These are phyloP conservation scores for Autographa gamma DNA, from an alignment of 2,888 invertebrate genomes.

Conservation along the genomic window DNA sequence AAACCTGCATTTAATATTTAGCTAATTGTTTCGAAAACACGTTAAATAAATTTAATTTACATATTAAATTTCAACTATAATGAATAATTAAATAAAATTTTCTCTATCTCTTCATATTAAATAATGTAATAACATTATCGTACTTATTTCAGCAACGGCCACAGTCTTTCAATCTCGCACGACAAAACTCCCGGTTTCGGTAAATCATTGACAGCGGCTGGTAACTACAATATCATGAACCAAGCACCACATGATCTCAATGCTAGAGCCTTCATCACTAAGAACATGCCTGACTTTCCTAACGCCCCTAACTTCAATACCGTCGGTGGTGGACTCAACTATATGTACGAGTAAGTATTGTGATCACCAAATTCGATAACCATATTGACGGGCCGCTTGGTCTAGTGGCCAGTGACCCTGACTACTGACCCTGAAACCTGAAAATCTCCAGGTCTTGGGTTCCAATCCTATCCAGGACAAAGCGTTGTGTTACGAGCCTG, in stretches of 20 bases:
- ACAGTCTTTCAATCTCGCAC: conserved; percentile 26
- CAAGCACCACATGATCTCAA: conserved; percentile 30
- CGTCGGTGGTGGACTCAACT: conserved; percentile 48
- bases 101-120: neutral
- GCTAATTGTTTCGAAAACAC: neutral
- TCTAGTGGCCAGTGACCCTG: too few relatives aligned
- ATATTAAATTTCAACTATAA: too few relatives aligned
- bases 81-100: too few relatives aligned
- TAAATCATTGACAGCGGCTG: conserved; percentile 23
- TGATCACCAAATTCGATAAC: neutral
- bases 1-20: neutral
- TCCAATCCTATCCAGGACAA: too few relatives aligned
- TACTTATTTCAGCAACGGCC: conserved; percentile 9
- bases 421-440: too few relatives aligned
- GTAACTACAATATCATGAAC: conserved; percentile 31
- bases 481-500: too few relatives aligned
- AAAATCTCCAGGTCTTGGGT: too few relatives aligned
- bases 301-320: conserved; percentile 45
- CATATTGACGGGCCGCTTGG: too few relatives aligned
- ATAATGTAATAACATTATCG: neutral
- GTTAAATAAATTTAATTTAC: too few relatives aligned
- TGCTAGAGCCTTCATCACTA: conserved; percentile 38
- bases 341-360: conserved; percentile 31
- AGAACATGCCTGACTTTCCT: conserved; percentile 37
- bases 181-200: conserved; percentile 24